Conservation (phyloP, 2,113 vertebrate genomes). For the Otus sunia region DNA sequence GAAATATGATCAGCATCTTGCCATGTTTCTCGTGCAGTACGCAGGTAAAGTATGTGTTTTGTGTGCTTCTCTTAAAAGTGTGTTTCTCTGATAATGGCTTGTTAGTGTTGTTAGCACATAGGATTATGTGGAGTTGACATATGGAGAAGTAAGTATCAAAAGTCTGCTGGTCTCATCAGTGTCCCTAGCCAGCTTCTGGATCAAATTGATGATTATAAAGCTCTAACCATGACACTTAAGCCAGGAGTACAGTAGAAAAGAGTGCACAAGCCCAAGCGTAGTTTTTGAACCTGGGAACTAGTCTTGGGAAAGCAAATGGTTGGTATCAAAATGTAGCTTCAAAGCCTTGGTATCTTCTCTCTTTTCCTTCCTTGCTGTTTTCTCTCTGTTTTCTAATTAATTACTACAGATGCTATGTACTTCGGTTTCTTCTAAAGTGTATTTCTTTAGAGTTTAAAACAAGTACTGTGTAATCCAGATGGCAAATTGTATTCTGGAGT, state of each 20-base stretch:
- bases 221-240: background rate
- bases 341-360: fast-evolving
- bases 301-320: background rate
- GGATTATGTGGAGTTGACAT: background rate
- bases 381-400: background rate
- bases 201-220: background rate
- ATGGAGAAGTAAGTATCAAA: background rate
- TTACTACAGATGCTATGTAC: background rate
- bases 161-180: background rate
- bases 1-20: constrained; percentile 9
- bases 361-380: background rate
- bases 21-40: constrained; percentile 74
- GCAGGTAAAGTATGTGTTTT: constrained; percentile 62
- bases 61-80: background rate
- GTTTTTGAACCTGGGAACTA: background rate
- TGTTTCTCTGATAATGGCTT: background rate
- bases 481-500: background rate
- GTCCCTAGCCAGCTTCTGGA: background rate
- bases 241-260: background rate
- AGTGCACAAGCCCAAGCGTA: background rate
- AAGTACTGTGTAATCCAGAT: background rate
- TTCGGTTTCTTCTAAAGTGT: background rate
- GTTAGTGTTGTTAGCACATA: background rate
- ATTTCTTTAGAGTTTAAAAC: background rate
- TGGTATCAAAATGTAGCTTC: background rate